Base-by-base conservation (phyloP, 2,113 vertebrate genomes). In the Glareola pratincola region DNA sequence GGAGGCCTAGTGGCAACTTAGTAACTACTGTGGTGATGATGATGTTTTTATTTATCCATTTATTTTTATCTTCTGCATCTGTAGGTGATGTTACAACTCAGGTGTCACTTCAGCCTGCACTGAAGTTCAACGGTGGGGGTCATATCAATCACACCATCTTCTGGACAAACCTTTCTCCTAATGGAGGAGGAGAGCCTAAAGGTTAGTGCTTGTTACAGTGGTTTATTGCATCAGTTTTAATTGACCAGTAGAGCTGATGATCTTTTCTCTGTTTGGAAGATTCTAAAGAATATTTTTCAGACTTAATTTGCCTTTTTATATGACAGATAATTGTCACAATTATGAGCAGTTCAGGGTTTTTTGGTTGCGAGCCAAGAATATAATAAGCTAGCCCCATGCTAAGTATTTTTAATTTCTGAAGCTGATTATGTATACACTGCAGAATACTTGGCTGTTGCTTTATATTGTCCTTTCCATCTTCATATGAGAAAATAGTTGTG, bases 91-190 rank as follows among this genome's bases (percentile, higher is more conserved):
- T 99, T 69, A 99, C 99, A 1, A 4, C 99, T 77, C 99, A 99
- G 90, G 95, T 99, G 43, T 96, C 99, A 27, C 98, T 99, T 72
- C 99, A 99, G 79, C 97, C 99, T 68, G 99, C 99, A 10, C 88
- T 99, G 66, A 99, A 96, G 95, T 99, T 99, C 96, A 99, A 99
- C 39, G 99, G 99, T 23, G 99, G 99, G 29, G 99, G 99, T 47
- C 99, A 99, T 78, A 98, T 99, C 96, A 99, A 99, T 95, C 99
- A 99, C 80, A 98, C 91, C n/a, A 99, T 99, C 88, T 99, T 99
- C 98, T 99, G 99, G 99, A 99, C 99, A 54, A 99, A 99, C 95
- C 98, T 99, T 77, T 99, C 99, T 83, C 99, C 99, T 27, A 99
- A 97, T 13, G 99, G 99, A 73, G 99, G 99, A 69, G 99, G 99